Percentiles rank a stretch among this genome's conserved stretches.
Conservation (phyloP, 2,113 vertebrate species). For the Gallinago undulata region DNA sequence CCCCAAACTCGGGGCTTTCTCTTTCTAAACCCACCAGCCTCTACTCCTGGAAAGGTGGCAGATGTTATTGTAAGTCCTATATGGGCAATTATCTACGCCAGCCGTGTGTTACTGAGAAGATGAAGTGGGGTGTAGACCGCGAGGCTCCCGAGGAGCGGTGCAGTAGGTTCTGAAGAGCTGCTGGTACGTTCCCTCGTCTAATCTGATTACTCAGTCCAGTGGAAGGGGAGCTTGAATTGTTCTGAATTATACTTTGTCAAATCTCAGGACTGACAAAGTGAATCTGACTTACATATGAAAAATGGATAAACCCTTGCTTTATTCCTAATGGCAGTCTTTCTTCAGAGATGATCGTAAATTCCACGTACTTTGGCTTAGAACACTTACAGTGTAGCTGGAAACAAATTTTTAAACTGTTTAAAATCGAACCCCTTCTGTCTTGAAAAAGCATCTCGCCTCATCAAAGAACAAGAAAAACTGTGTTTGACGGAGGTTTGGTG, state of each 20-base stretch:
- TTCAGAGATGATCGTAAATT: neutral
- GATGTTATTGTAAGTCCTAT: neutral
- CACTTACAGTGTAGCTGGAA: neutral
- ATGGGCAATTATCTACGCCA: neutral
- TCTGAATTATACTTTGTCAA: constrained; percentile 55
- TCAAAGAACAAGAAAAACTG: neutral
- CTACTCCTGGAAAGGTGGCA: neutral
- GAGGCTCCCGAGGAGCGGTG: neutral
- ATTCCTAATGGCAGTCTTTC: constrained; percentile 49
- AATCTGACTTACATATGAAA: constrained; percentile 59
- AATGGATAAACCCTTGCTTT: constrained; percentile 36
- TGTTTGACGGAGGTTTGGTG: neutral
- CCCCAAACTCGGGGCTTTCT: neutral
- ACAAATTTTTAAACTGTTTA: constrained; percentile 17
- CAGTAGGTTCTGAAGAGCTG: neutral
- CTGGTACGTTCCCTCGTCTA: neutral
- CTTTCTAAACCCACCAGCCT: neutral
- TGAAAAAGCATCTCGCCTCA: neutral
- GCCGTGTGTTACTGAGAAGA: neutral
- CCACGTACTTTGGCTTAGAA: constrained; percentile 9
- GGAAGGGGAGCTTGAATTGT: constrained; percentile 42
- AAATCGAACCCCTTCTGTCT: neutral
- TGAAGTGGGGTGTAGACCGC: rapidly evolving
- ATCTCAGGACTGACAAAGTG: constrained; percentile 43
- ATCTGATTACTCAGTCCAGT: constrained; percentile 37